phyloP scores from a whole-genome alignment of 2,113 vertebrate genomes.

The Seriola dumerili region DNA sequence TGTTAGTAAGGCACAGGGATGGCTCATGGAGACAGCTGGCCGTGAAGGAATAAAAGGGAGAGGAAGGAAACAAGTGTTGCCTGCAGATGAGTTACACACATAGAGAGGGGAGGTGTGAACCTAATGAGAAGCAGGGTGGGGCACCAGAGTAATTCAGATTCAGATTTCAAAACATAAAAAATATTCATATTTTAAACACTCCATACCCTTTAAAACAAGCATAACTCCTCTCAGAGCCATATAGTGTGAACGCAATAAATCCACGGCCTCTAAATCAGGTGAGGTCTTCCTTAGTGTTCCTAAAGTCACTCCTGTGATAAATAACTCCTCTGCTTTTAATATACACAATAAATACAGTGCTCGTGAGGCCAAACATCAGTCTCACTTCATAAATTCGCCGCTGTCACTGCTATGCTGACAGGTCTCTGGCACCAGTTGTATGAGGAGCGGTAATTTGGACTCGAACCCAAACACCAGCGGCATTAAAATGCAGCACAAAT shows the following conservation, averaged over 20 bases:
- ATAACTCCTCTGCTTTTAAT: constrained; percentile 61
- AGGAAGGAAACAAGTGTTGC: constrained; percentile 17
- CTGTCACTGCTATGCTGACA: constrained; percentile 37
- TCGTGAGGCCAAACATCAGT: constrained; percentile 59
- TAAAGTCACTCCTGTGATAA: constrained; percentile 44
- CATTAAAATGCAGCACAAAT: constrained; percentile 31
- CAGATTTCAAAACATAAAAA: background rate
- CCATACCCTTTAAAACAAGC: background rate
- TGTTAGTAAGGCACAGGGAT: constrained; percentile 37
- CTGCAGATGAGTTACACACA: constrained; percentile 42
- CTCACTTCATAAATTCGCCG: constrained; percentile 58
- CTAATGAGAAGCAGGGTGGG: constrained; percentile 29
- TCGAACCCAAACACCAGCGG: constrained; percentile 16
- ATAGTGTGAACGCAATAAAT: constrained; percentile 6
- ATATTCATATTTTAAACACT: background rate
- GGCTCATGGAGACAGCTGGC: constrained; percentile 34
- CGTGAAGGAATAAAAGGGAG: constrained; percentile 24
- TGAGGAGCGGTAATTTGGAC: constrained; percentile 32
- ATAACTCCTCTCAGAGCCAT: background rate
- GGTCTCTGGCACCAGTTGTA: constrained; percentile 22
- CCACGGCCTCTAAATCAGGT: constrained; percentile 24
- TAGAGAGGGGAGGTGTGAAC: constrained; percentile 5
- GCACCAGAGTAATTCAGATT: background rate
- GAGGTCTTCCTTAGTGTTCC: constrained; percentile 7
- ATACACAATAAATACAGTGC: constrained; percentile 48